Evolutionary conservation across 92 coral and sea anemone species (phyloP).

Genomic region (Parazoanthus swiftii): DNA sequence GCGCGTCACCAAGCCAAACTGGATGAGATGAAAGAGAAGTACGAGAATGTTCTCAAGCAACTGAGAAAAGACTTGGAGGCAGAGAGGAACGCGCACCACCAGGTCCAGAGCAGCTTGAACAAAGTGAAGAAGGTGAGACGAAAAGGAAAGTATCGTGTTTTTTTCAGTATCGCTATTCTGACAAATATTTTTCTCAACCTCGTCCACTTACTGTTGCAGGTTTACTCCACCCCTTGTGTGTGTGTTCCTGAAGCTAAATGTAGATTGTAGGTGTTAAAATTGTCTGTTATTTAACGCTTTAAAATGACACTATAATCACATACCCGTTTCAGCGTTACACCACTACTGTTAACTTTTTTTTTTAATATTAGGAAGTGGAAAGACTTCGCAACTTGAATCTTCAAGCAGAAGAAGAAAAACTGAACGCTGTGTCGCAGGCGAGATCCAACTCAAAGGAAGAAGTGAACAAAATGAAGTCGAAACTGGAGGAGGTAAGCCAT

Average conservation of each 20-base stretch:
- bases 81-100: slow-evolving; percentile 75
- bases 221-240: too few species aligned
- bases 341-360: not conserved
- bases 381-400: slow-evolving; percentile 74
- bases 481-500: slow-evolving; percentile 74
- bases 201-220: too few species aligned
- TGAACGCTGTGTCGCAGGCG: slow-evolving; percentile 71
- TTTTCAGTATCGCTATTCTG: too few species aligned
- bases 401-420: slow-evolving; percentile 85
- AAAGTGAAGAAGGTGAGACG: slow-evolving; percentile 82
- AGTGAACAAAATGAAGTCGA: slow-evolving; percentile 72
- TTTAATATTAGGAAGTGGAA: slow-evolving; percentile 74
- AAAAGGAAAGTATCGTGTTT: not conserved
- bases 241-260: not conserved
- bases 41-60: slow-evolving; percentile 73
- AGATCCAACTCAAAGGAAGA: slow-evolving; percentile 79
- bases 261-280: not conserved
- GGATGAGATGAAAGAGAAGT: slow-evolving; percentile 74
- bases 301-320: not conserved
- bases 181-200: too few species aligned
- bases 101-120: slow-evolving; percentile 67
- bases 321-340: not conserved
- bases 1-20: slow-evolving; percentile 71
- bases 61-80: slow-evolving; percentile 77
- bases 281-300: not conserved